Conservation (phyloP, 1,140 invertebrate species). For the Ectropis grisescens region DNA sequence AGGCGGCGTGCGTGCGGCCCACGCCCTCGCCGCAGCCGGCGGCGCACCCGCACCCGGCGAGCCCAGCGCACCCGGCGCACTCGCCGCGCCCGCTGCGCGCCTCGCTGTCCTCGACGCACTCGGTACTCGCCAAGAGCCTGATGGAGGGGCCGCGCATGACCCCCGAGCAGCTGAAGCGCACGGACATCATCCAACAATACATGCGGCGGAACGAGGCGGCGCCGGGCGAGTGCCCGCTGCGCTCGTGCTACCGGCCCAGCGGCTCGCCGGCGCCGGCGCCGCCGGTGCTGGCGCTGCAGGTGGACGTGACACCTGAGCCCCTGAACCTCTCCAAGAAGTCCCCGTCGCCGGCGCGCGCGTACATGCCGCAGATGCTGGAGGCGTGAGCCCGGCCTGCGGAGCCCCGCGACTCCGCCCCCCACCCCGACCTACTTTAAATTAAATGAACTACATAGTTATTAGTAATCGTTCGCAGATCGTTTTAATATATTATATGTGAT, state of each 20-base stretch:
- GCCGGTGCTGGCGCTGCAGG: conserved; percentile 75
- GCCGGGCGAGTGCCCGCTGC: conserved; percentile 39
- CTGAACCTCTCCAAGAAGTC: conserved; percentile 91
- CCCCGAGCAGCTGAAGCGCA: conserved; percentile 89
- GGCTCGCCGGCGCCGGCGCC: conserved; percentile 63
- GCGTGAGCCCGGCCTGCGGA: conserved; percentile 70
- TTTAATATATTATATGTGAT: conserved; percentile 71
- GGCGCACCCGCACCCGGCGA: conserved; percentile 58
- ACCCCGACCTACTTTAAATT: conserved; percentile 66
- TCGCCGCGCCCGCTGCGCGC: conserved; percentile 54
- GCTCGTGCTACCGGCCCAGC: conserved; percentile 44
- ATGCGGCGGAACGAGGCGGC: conserved; percentile 81
- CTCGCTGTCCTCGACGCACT: conserved; percentile 85
- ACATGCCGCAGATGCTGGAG: conserved; percentile 71
- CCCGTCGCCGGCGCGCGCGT: conserved; percentile 75
- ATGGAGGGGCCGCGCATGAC: conserved; percentile 92
- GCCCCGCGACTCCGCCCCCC: conserved; percentile 59
- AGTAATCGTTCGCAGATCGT: conserved; percentile 65
- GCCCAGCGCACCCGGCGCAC: conserved; percentile 66
- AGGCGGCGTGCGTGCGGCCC: conserved; percentile 51
- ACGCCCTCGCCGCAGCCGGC: conserved; percentile 53
- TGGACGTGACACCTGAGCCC: conserved; percentile 86
- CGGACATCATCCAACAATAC: conserved; percentile 90
- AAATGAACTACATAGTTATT: conserved; percentile 66
- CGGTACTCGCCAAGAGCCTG: conserved; percentile 86